These are phyloP conservation scores for Dicrostonyx torquatus DNA, from an alignment of 2,797 vertebrate genomes.

Conservation along the genomic window DNA sequence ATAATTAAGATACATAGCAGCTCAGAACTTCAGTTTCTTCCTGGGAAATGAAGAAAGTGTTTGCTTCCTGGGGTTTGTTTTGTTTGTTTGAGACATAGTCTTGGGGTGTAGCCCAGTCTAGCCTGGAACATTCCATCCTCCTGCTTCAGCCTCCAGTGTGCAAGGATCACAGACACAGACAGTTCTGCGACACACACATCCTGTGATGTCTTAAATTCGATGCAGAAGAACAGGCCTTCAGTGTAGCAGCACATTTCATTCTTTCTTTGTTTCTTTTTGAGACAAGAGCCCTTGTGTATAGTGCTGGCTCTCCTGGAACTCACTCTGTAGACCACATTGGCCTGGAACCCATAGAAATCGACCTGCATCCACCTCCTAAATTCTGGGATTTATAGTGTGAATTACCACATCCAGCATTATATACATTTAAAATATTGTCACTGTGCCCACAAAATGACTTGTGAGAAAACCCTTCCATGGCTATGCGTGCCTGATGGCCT, in stretches of 20 bases:
- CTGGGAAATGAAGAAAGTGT: background rate
- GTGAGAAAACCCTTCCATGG: background rate
- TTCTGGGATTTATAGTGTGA: background rate
- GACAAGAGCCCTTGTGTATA: background rate
- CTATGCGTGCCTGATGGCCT: background rate
- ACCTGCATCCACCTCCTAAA: background rate
- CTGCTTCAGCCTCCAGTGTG: background rate
- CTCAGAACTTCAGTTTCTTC: background rate
- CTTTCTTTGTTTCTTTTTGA: background rate
- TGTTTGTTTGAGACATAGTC: background rate
- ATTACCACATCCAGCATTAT: background rate
- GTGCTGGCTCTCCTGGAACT: background rate
- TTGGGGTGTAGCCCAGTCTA: background rate
- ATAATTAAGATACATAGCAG: background rate
- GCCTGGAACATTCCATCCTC: background rate
- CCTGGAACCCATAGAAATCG: background rate
- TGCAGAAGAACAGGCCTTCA: no score
- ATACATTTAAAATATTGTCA: background rate
- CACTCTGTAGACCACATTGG: no score
- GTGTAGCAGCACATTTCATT: background rate
- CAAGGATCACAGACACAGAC: background rate
- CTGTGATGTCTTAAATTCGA: background rate
- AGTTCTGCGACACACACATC: background rate
- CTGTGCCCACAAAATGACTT: background rate
- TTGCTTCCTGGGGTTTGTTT: background rate